A percentile compares a stretch with the other conserved stretches of the same genome.
Conservation (phyloP, 2,888 invertebrate species). For the Oxycera nigricornis region DNA sequence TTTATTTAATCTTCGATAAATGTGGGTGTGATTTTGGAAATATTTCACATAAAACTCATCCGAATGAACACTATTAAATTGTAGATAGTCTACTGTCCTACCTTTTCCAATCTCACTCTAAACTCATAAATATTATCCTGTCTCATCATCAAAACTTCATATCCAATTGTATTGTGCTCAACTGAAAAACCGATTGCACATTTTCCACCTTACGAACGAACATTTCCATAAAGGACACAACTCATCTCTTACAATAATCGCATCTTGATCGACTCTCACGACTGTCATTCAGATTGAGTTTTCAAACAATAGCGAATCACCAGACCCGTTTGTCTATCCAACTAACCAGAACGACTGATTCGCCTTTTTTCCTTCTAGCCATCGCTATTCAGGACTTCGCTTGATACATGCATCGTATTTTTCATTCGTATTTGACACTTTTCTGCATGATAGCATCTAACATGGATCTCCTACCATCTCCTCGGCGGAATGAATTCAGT, state of each 20-base stretch:
- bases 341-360: background rate
- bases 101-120: too few relatives aligned
- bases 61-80: too few relatives aligned
- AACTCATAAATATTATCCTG: too few relatives aligned
- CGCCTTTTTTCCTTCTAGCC: background rate
- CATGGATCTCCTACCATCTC: background rate
- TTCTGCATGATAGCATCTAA: conserved; percentile 34
- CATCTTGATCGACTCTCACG: conserved; percentile 7
- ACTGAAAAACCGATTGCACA: background rate
- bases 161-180: too few relatives aligned
- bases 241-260: background rate
- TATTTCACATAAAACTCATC: too few relatives aligned
- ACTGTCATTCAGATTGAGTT: conserved; percentile 32
- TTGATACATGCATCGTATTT: conserved; percentile 37
- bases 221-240: conserved; percentile 9
- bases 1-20: too few relatives aligned
- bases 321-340: background rate
- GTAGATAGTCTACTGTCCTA: too few relatives aligned
- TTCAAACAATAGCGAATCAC: conserved; percentile 34
- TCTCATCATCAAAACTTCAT: too few relatives aligned
- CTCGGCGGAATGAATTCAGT: background rate
- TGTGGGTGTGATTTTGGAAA: too few relatives aligned
- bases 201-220: background rate
- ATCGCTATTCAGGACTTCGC: conserved; percentile 31
- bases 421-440: conserved; percentile 38